phyloP scores from a whole-genome alignment of 2,797 vertebrate genomes.

The Buceros bicornis region DNA sequence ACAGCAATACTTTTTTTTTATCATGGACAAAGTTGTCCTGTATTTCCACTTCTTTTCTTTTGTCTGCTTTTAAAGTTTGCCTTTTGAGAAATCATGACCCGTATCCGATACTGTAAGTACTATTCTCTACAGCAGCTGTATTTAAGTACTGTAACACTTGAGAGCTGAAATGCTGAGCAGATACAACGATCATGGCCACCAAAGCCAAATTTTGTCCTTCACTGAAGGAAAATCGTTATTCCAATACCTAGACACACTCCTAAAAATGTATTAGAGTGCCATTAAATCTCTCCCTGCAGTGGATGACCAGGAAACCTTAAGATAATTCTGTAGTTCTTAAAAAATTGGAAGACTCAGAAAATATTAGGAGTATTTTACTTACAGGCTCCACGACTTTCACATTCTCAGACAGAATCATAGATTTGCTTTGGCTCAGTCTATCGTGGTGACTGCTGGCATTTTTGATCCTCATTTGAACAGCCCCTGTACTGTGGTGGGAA shows the following conservation, averaged over 20 bases:
- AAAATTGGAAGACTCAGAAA: background rate
- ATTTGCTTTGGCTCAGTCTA: slow-evolving; percentile 92
- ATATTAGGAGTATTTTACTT: slow-evolving; percentile 66
- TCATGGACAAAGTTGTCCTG: background rate
- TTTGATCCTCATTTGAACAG: slow-evolving; percentile 90
- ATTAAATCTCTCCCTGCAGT: background rate
- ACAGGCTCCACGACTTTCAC: slow-evolving; percentile 85
- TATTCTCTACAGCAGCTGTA: slow-evolving; percentile 32
- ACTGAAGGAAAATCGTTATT: slow-evolving; percentile 38
- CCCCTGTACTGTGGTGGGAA: slow-evolving; percentile 73
- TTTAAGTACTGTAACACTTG: slow-evolving; percentile 58
- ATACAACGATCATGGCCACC: slow-evolving; percentile 5
- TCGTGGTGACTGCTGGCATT: slow-evolving; percentile 83
- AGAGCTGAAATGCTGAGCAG: slow-evolving; percentile 51
- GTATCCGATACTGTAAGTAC: slow-evolving; percentile 37
- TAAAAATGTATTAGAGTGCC: background rate
- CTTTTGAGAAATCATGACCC: slow-evolving; percentile 39
- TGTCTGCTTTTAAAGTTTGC: slow-evolving; percentile 55
- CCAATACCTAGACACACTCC: background rate
- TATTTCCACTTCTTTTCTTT: slow-evolving; percentile 32
- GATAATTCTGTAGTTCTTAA: background rate
- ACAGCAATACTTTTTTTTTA: background rate
- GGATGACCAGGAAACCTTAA: background rate
- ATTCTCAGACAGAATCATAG: slow-evolving; percentile 90
- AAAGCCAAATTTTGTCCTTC: slow-evolving; percentile 64